Evolutionary conservation across 1,140 invertebrate genomes (phyloP).

Genomic region (Drosophila pruinosa): DNA sequence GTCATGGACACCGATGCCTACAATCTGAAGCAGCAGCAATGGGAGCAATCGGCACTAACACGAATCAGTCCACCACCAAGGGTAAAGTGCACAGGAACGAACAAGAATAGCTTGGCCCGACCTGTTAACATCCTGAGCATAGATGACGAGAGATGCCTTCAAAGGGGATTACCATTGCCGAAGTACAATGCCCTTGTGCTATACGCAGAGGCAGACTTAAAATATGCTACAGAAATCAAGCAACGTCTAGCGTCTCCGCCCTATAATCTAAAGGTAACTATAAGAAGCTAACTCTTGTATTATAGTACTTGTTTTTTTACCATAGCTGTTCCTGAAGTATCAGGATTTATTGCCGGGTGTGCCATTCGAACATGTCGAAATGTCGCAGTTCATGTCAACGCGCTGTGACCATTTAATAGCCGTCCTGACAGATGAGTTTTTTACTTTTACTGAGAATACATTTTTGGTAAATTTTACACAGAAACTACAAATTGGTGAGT

Average conservation of each 20-base stretch:
- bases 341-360: slow-evolving; percentile 87
- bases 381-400: slow-evolving; percentile 89
- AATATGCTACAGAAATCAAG: slow-evolving; percentile 86
- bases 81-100: too few species aligned
- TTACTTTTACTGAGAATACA: slow-evolving; percentile 87
- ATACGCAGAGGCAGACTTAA: slow-evolving; percentile 87
- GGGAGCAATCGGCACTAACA: slow-evolving; percentile 46
- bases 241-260: slow-evolving; percentile 84
- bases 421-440: slow-evolving; percentile 88
- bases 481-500: slow-evolving; percentile 86
- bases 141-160: slow-evolving; percentile 78
- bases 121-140: slow-evolving; percentile 51
- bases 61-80: slow-evolving; percentile 41
- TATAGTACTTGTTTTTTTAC: background rate
- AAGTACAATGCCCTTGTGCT: slow-evolving; percentile 88
- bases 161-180: slow-evolving; percentile 84
- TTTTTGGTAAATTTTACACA: slow-evolving; percentile 90
- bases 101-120: slow-evolving; percentile 52
- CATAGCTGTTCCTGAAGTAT: slow-evolving; percentile 87
- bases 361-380: slow-evolving; percentile 87
- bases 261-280: slow-evolving; percentile 85
- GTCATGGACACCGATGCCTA: slow-evolving; percentile 74
- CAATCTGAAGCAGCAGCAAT: slow-evolving; percentile 51
- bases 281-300: background rate
- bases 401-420: slow-evolving; percentile 89